phyloP scores from a whole-genome alignment of 2,797 vertebrate genomes.

The Anguilla pacifica region DNA sequence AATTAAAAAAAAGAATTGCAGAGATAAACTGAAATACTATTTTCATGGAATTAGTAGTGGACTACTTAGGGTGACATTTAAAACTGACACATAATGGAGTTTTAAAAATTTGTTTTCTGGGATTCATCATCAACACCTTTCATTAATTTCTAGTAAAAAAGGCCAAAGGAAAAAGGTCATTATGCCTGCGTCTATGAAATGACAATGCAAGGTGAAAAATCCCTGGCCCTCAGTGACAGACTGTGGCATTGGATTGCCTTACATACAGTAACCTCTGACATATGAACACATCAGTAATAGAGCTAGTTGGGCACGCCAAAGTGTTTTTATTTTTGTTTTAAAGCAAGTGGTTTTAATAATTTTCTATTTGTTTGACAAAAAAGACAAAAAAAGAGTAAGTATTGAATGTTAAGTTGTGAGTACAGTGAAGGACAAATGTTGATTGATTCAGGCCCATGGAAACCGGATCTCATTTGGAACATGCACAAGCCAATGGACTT shows the following conservation, averaged over 20 bases:
- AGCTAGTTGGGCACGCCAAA: too few relatives aligned
- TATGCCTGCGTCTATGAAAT: neutral
- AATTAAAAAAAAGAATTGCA: neutral
- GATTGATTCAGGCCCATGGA: neutral
- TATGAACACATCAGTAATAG: too few relatives aligned
- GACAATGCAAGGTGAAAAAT: neutral
- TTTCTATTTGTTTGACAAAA: neutral
- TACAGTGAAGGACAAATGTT: neutral
- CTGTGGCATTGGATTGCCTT: too few relatives aligned
- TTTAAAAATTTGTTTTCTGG: neutral
- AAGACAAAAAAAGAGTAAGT: neutral
- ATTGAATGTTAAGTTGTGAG: neutral
- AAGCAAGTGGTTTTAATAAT: too few relatives aligned
- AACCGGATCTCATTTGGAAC: neutral
- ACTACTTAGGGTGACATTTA: neutral
- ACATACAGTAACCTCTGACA: too few relatives aligned
- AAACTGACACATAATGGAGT: neutral
- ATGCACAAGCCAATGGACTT: neutral
- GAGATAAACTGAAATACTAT: neutral
- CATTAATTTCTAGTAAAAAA: slow-evolving; percentile 8
- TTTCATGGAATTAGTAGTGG: neutral
- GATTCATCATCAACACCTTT: neutral
- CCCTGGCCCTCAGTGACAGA: neutral
- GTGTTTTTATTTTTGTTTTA: too few relatives aligned
- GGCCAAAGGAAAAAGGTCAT: neutral